phyloP scores from a whole-genome alignment of 2,797 vertebrate species.

The Karalla daura region DNA sequence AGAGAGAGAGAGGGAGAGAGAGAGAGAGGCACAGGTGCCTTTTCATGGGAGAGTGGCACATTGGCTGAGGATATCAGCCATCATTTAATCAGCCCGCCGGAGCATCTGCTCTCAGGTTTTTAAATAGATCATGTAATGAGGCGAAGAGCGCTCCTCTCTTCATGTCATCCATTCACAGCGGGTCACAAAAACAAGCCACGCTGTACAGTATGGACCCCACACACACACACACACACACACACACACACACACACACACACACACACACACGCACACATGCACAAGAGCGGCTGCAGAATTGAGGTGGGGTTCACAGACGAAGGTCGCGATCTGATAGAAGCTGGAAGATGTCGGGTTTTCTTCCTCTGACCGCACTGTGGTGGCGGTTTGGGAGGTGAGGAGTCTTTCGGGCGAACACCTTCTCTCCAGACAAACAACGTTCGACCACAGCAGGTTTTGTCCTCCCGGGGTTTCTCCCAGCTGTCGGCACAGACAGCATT shows the following conservation, averaged over 20 bases:
- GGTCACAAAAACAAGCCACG: conserved; percentile 29
- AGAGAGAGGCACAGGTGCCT: conserved; percentile 49
- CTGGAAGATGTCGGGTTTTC: conserved; percentile 39
- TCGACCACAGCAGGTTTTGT: conserved; percentile 59
- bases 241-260: too few species aligned
- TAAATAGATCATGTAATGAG: conserved; percentile 72
- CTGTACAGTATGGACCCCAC: conserved; percentile 61
- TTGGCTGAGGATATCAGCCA: conserved; percentile 56
- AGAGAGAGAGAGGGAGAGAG: not conserved
- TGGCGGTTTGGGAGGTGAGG: conserved; percentile 24
- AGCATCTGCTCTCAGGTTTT: conserved; percentile 68
- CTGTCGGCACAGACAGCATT: conserved; percentile 47
- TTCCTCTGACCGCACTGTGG: conserved; percentile 18
- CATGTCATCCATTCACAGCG: conserved; percentile 56
- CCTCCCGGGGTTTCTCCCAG: conserved; percentile 54
- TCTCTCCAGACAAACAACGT: conserved; percentile 49
- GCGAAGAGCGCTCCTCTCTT: conserved; percentile 50
- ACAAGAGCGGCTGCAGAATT: too few species aligned
- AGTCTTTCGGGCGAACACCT: conserved; percentile 31
- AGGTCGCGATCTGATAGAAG: conserved; percentile 42
- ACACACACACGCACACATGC: too few species aligned
- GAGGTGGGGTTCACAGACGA: conserved; percentile 51
- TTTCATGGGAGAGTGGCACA: conserved; percentile 31
- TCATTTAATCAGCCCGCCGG: conserved; percentile 69
- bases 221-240: too few species aligned